Percentiles rank a stretch among this genome's conserved stretches.
These are phyloP conservation scores for Galemys pyrenaicus DNA, from an alignment of 2,113 vertebrate genomes.

Conservation along the genomic window DNA sequence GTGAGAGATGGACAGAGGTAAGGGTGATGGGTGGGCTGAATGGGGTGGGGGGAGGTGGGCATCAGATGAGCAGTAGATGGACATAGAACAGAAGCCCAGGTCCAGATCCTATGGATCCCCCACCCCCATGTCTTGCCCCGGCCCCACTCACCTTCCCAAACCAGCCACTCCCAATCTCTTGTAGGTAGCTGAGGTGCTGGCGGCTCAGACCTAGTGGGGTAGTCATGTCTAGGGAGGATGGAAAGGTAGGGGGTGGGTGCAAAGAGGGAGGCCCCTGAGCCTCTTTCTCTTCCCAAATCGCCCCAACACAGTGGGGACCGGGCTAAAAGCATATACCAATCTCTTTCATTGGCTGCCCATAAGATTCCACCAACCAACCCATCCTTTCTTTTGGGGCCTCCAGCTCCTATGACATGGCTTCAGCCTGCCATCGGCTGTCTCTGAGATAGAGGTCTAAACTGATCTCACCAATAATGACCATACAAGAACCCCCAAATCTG, in stretches of 20 bases:
- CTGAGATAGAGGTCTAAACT: neutral
- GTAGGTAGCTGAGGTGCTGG: conserved; percentile 94
- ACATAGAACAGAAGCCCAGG: conserved; percentile 45
- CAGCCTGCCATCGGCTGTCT: conserved; percentile 34
- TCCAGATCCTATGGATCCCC: neutral
- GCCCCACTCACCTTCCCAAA: conserved; percentile 91
- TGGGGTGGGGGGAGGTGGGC: neutral
- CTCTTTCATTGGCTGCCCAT: conserved; percentile 42
- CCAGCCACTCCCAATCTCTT: conserved; percentile 96
- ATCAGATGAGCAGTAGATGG: conserved; percentile 56
- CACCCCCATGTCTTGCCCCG: neutral
- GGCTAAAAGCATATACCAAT: conserved; percentile 21
- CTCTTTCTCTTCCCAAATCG: neutral
- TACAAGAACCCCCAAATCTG: neutral
- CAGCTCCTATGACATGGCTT: neutral
- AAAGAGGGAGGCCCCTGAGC: conserved; percentile 22
- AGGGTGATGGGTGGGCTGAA: neutral
- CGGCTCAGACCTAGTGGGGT: conserved; percentile 90
- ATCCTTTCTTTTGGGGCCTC: neutral
- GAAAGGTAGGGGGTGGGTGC: too few relatives aligned
- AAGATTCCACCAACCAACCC: conserved; percentile 53
- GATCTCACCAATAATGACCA: neutral
- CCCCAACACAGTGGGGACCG: neutral
- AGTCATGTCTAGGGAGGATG: conserved; percentile 82
- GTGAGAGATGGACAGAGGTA: neutral